Evolutionary conservation across 2,797 vertebrate genomes (phyloP), one percentile per base, ranked within the genome.

Genomic region (Sciaenops ocellatus): DNA sequence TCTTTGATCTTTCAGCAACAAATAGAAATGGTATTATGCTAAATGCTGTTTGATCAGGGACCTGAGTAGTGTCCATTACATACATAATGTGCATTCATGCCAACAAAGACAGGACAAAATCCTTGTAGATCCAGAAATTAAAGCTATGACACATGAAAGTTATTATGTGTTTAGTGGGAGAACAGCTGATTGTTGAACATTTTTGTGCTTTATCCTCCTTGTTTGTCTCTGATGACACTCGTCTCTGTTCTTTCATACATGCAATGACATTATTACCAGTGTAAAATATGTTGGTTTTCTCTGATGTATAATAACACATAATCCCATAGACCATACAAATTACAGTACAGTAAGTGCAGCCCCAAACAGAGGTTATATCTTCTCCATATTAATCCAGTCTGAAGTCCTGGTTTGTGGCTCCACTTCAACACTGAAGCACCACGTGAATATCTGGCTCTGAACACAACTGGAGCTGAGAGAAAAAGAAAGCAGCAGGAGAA

Each of bases 261-360:
- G 62, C 73, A 82, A 75, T 84, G 74, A 78, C 57, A 68, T 74
- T 83, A 82, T 82, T 83, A 79, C 66, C 51, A 70, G 48, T 73
- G 67, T 78, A 56, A 80, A 81, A 68, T 17, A 88, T 80, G 26
- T 80, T 0, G 75, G 74, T 69, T 85, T 88, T 48, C 83, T 85
- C 73, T 79, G 66, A 83, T 76, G 77, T 75, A 57, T 69, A 87
- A 88, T 78, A 73, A 60, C 57, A 84, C 78, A 85, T 75, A 87
- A 88, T 79, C 71, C 24, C 18, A 12, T 15, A 15, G 30, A 78
- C 84, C 86, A 78, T 76, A 69, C 63, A 82, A 85, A 91, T 89
- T 84, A 63, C 68, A 86, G 80, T 84, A 63, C 68, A 86, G 80
- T 34, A 6, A 75, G 34, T 73, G 73, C 24, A 51, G 30, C 64